Conservation (phyloP, 2,113 vertebrate species). For the Silurus meridionalis region DNA sequence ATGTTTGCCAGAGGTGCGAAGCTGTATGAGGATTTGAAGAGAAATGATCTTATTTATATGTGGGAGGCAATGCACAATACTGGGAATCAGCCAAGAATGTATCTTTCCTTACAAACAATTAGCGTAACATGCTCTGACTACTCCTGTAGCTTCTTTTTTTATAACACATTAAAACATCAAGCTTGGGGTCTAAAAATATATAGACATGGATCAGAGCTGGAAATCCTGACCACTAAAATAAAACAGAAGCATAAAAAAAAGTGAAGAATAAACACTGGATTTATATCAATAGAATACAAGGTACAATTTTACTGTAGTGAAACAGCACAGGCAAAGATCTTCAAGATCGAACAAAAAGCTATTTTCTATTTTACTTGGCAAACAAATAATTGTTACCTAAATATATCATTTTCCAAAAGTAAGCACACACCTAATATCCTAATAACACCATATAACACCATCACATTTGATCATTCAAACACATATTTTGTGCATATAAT, state of each 20-base stretch:
- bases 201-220: neutral
- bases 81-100: slow-evolving; percentile 61
- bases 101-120: slow-evolving; percentile 60
- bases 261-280: neutral
- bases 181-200: neutral
- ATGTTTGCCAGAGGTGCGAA: slow-evolving; percentile 45
- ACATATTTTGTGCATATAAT: neutral
- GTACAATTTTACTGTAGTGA: neutral
- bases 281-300: neutral
- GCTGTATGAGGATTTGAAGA: slow-evolving; percentile 50
- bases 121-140: slow-evolving; percentile 50
- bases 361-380: neutral
- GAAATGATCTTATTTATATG: slow-evolving; percentile 52
- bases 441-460: too few relatives aligned
- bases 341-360: neutral
- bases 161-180: neutral
- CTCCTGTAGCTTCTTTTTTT: slow-evolving; percentile 36
- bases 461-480: neutral
- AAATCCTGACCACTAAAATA: neutral
- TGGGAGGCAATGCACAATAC: slow-evolving; percentile 58
- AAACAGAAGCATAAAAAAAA: neutral
- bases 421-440: too few relatives aligned
- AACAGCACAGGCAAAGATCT: neutral
- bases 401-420: neutral
- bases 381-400: neutral